Base-by-base conservation (phyloP, 2,113 vertebrate species). In the Oncorhynchus kisutch region DNA sequence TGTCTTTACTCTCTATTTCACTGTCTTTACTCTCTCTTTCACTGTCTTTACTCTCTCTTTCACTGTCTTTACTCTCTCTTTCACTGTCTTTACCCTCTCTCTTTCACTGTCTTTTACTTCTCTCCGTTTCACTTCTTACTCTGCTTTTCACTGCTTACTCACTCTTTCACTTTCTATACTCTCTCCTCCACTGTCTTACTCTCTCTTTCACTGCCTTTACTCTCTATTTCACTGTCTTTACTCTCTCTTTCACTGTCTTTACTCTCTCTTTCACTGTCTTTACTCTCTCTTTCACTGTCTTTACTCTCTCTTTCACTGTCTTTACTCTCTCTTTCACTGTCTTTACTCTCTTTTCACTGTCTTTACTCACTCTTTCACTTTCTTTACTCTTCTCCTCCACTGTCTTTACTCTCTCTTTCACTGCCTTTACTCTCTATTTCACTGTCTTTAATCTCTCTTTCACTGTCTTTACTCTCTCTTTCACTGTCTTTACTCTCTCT, bases 401-500 rank as follows among this genome's bases (percentile, higher is more conserved):
- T 1, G 49, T 51, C 13, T 16, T 3, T 12, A 31, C 57, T 60
- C 16, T 22, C 1, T n/a, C 59, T 60, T 1, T 22, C 6, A 2
- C 4, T 57, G 13, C 20, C 18, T 57, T 31, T 31, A 31, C 16
- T 57, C 54, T 1, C 54, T 57, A 3, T 31, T 31, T 31, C 29
- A 31, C 29, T 1, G 29, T 5, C 29, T 29, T 29, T 29, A 29
- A 4, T 27, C 71, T 0, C 45, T 39, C 34, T 9, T 9, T 2
- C 34, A 39, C 8, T 45, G 39, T 57, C 51, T 48, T 16, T 80
- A 31, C 78, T 57, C 24, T n/a, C 20, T 74, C 75, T 74, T 29
- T 29, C 29, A 29, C 66, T 73, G 1, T 54, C 48, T 16, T 29
- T 29, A 29, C 68, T 39, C 25, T 2, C 48, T 16, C 62, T 25